A percentile compares a stretch with the other conserved stretches of the same genome.
phyloP scores from a whole-genome alignment of 2,113 vertebrate species.

The Cebus imitator region DNA sequence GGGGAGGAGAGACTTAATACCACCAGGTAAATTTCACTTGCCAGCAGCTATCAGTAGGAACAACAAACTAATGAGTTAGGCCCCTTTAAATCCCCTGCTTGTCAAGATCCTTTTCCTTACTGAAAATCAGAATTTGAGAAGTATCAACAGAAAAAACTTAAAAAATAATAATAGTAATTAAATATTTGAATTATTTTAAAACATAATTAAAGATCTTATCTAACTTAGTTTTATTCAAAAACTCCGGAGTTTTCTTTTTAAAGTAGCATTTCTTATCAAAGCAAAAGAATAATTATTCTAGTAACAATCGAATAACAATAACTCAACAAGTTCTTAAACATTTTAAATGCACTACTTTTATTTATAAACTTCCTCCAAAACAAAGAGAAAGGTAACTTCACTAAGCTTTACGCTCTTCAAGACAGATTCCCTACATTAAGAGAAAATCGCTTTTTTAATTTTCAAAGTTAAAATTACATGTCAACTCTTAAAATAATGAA shows the following conservation, averaged over 20 bases:
- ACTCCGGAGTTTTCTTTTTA: not conserved
- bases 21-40: constrained; percentile 28
- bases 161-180: not conserved
- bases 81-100: not conserved
- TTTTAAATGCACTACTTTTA: constrained; percentile 48
- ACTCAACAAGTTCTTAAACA: not conserved
- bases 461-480: constrained; percentile 52
- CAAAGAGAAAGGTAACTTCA: constrained; percentile 2
- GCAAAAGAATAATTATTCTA: constrained; percentile 31
- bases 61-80: not conserved
- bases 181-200: not conserved
- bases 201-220: no score
- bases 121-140: constrained; percentile 24
- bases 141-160: not conserved
- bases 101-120: constrained; percentile 7
- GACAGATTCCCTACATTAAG: not conserved
- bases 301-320: constrained; percentile 36
- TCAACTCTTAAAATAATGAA: constrained; percentile 50
- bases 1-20: not conserved
- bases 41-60: not conserved
- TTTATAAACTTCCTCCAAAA: constrained; percentile 57
- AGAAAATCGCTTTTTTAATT: not conserved
- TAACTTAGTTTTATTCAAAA: constrained; percentile 11
- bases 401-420: not conserved
- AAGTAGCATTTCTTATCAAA: constrained; percentile 13